Percentiles rank a stretch among this genome's conserved stretches.
phyloP scores from a whole-genome alignment of 1,140 invertebrate genomes.

The Neodiprion fabricii region DNA sequence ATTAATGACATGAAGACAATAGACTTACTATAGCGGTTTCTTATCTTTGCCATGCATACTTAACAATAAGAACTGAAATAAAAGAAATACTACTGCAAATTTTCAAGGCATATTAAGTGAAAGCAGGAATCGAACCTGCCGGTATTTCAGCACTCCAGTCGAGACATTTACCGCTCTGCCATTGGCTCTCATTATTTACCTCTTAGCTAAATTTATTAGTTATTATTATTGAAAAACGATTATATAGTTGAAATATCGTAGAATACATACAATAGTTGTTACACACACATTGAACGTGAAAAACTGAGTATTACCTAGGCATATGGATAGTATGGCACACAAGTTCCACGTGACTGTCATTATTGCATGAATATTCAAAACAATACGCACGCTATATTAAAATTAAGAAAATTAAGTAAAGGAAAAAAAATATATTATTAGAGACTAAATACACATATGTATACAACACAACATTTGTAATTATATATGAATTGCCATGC shows the following conservation, averaged over 20 bases:
- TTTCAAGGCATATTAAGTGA: neutral
- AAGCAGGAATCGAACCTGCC: conserved; percentile 6
- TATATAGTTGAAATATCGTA: neutral
- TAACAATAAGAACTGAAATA: neutral
- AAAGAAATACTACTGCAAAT: conserved; percentile 9
- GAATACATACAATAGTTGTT: neutral
- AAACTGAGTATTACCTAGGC: neutral
- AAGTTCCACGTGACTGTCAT: conserved; percentile 17
- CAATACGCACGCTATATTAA: conserved; percentile 15
- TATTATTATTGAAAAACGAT: conserved; percentile 10
- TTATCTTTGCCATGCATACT: conserved; percentile 5
- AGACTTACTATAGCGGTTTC: neutral
- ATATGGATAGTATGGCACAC: neutral
- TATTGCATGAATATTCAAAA: conserved; percentile 12
- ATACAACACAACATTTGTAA: conserved; percentile 31
- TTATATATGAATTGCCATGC: conserved; percentile 49
- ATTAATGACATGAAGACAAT: neutral
- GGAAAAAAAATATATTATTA: conserved; percentile 15
- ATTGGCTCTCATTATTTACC: conserved; percentile 64
- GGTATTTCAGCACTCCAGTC: conserved; percentile 45
- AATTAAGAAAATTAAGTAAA: neutral
- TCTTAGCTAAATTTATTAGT: conserved; percentile 42
- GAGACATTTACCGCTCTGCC: conserved; percentile 59
- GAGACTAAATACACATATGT: conserved; percentile 27
- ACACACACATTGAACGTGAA: neutral